A percentile compares a stretch with the other conserved stretches of the same genome.
Conservation (phyloP, 53 echinoderm and acorn worm species). For the Pentamera pediparva region DNA sequence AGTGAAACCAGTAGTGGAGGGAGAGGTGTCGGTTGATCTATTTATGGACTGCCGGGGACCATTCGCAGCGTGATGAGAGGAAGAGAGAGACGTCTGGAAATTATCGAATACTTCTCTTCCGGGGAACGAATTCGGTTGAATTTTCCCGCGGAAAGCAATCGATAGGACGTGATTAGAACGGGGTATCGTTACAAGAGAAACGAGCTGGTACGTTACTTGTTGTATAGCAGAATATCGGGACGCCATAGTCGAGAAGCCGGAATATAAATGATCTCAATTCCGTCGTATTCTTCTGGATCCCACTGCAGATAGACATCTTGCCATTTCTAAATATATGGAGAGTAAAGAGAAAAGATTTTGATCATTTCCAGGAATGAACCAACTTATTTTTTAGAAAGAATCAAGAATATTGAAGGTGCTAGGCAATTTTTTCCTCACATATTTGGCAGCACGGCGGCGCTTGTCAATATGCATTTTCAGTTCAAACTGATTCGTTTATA, state of each 20-base stretch:
- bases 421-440: no score
- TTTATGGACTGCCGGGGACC: no score
- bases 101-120: no score
- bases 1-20: no score
- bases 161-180: not conserved
- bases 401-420: no score
- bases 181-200: not conserved
- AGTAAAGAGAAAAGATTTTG: not conserved
- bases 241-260: constrained; percentile 60
- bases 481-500: no score
- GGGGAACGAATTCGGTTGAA: not conserved
- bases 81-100: no score
- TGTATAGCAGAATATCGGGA: constrained; percentile 85
- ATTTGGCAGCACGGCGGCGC: no score
- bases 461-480: no score
- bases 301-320: constrained; percentile 61
- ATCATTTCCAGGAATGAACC: not conserved
- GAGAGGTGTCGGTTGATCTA: no score
- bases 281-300: constrained; percentile 70
- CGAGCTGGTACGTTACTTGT: constrained; percentile 61
- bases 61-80: no score
- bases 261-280: constrained; percentile 55
- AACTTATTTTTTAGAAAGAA: no score
- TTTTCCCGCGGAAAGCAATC: not conserved
- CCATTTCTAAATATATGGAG: constrained; percentile 44